Evolutionary conservation across 2,797 vertebrate species (phyloP), one percentile per base, ranked within the genome.

Genomic region (Poecilia gillii): DNA sequence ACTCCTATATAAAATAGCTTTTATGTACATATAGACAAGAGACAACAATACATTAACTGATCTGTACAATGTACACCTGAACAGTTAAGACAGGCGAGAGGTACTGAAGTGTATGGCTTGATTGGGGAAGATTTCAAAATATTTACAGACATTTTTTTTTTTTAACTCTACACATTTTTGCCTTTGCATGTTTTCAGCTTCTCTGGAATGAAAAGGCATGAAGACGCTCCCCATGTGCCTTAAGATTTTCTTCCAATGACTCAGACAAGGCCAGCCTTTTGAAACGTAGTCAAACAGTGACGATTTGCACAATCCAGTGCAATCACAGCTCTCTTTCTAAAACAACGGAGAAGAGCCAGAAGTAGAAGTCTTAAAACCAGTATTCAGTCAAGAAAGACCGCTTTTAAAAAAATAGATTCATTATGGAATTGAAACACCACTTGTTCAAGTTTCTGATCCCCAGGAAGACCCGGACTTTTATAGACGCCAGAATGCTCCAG

Each of bases 21-120:
- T 91, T 95, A 94, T 96, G 81, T 96, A 96, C 94, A 96, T 95
- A 96, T 95, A 92, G 87, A 96, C 94, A 96, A 93, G 87, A 89
- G 88, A 94, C 90, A 90, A 90, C 89, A 89, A 94, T 92, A 94
- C 81, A 91, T 94, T 93, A 94, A 93, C 87, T 89, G 86, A 94
- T 92, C 94, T 96, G 92, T 96, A 96, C 94, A 96, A 94, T 95
- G 91, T 92, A 95, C 94, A 96, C 96, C 96, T 96, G 96, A 95
- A 95, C 92, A 93, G 89, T 93, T 87, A 93, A 93, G 93, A 95
- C 95, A 96, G 95, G 94, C 75, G 89, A 95, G 96, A 96, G 96
- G 96, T 96, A 96, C 95, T 96, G 91, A 95, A 96, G 95, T 96
- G 95, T 96, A 96, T 96, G 96, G 96, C 96, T 96, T 96, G 91